Percentiles rank a stretch among this genome's conserved stretches.
phyloP scores from a whole-genome alignment of 2,113 vertebrate species.

The Mesoclemmys tuberculata region DNA sequence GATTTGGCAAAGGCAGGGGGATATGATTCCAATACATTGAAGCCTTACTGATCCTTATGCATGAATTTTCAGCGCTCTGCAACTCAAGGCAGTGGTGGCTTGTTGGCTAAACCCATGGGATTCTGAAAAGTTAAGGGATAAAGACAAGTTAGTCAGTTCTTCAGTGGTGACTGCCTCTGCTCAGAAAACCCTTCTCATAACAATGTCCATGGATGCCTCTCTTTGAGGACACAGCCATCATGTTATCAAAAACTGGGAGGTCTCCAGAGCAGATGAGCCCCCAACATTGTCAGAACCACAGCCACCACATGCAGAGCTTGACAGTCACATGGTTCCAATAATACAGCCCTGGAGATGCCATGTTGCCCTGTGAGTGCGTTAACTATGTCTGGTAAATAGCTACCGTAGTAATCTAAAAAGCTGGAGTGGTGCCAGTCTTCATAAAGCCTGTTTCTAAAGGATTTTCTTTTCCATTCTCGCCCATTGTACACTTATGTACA shows the following conservation, averaged over 20 bases:
- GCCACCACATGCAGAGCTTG: neutral
- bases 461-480: neutral
- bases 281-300: rapidly evolving
- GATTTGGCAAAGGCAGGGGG: neutral
- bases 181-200: neutral
- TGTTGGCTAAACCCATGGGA: rapidly evolving
- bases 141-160: neutral
- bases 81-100: neutral
- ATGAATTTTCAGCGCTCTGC: neutral
- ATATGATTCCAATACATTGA: rapidly evolving
- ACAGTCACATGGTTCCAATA: neutral
- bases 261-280: neutral
- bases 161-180: neutral
- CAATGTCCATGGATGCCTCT: neutral
- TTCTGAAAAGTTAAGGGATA: neutral
- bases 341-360: neutral
- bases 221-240: neutral
- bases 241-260: neutral
- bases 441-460: neutral
- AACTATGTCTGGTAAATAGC: neutral
- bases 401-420: neutral
- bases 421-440: too few relatives aligned
- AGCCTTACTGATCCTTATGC: neutral
- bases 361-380: neutral
- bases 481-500: neutral